Base-by-base conservation (phyloP, 2,797 vertebrate genomes). In the Protosalanx chinensis region DNA sequence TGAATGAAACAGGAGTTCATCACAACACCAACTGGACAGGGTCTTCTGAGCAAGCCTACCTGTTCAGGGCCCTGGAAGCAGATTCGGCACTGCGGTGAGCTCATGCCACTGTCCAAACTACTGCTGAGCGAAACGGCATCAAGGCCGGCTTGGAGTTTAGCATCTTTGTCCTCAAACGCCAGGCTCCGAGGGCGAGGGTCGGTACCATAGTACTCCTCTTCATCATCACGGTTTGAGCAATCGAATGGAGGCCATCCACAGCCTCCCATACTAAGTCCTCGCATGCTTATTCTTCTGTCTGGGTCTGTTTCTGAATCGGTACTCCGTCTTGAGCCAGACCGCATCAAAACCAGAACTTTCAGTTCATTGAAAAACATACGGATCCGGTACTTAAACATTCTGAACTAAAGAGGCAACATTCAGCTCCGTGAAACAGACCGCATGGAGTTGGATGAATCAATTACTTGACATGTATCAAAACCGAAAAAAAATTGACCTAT, bases 61-160 rank as follows among this genome's bases (percentile, higher is more conserved):
- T 95, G 95, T 78, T 95, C 95, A 0, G 92, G 93, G 13, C 95
- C 95, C 87, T 95, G 95, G 90, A 96, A 96, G 85, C 95, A 96
- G 91, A 96, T 95, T 74, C 94, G 90, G 86, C 95, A 96, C 91
- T 94, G 94, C 30, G 93, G 93, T 64, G 92, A 93, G 76, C 91
- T 89, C 82, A 86, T 91, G 72, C 93, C 93, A 72, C 93, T 94
- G 70, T 95, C 95, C 63, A 93, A 83, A 77, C 92, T 93, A 88
- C 94, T 94, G 68, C 90, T 90, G 68, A 94, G 91, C 5, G 94
- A 95, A 64, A 88, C 81, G 3, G 91, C 81, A 69, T 95, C 93
- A 92, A 94, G 88, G 64, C 83, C 83, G 56, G 70, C 80, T 35
- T 85, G 86, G 67, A 76, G 73, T 80, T 83, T 85, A 71, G 67